Evolutionary conservation across 2,113 vertebrate genomes (phyloP), one percentile per base, ranked within the genome.

Genomic region (Grallaria varia): DNA sequence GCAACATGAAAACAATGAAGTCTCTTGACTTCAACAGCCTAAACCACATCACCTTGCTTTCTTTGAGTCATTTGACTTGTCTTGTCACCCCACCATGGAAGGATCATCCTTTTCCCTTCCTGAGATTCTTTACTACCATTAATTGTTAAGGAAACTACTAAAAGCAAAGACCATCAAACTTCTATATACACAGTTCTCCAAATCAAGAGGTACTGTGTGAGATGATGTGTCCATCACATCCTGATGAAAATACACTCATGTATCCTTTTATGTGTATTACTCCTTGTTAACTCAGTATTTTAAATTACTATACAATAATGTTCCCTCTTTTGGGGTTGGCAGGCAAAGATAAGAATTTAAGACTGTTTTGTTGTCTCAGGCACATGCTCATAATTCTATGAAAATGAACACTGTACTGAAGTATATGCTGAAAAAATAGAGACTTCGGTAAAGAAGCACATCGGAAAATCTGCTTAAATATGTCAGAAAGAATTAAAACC

Each of bases 401-500:
- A 74, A 84, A 85, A 63, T 12, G 35, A 72, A 47, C 35, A 47
- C 19, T 53, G 2, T 47, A 45, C 45, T 74, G 45, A 90, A 80
- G 35, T 52, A 68, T 64, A 28, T 17, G 14, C 50, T 85, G 91
- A 77, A 83, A 93, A 79, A 90, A 75, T 28, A 87, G 72, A 83
- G 47, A 76, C 35, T 85, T 88, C 15, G 40, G 50, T 35, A 94
- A 90, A 85, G 47, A 50, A 80, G 42, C 30, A 86, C 24, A 49
- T 88, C 37, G 58, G 63, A 93, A 89, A 88, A 93, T 77, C 55
- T 90, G 63, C 75, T 86, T 94, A 89, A 95, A 55, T 79, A 62
- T 77, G 71, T 85, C 85, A 90, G 35, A 67, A 90, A 91, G 75
- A 91, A 96, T 91, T 93, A 74, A 95, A 90, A 74, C 30, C 33